phyloP scores from a whole-genome alignment of 23 tunicate species.

The Clavelina lepadiformis region DNA sequence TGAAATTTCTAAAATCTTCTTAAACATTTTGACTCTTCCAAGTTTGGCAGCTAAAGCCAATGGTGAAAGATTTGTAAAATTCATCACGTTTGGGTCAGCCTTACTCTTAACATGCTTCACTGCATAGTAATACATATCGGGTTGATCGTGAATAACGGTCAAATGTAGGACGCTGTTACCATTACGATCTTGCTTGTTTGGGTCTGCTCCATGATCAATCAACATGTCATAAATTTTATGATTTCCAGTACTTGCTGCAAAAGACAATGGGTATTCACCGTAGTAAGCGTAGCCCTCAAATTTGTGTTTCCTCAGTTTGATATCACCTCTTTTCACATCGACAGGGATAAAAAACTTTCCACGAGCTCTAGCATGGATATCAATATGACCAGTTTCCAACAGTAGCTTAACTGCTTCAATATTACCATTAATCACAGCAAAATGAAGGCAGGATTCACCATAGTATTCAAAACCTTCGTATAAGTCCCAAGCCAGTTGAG shows the following conservation, averaged over 20 bases:
- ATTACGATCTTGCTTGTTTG: conserved; percentile 33
- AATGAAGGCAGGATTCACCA: conserved; percentile 84
- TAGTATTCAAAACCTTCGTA: conserved; percentile 79
- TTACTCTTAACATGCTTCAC: conserved; percentile 27
- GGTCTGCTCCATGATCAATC: conserved; percentile 46
- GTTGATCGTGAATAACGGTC: conserved; percentile 80
- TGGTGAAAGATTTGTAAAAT: conserved; percentile 53
- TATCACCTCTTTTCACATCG: conserved; percentile 76
- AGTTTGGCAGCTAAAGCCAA: conserved; percentile 76
- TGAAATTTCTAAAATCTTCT: conserved; percentile 67
- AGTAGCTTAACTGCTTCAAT: conserved; percentile 57
- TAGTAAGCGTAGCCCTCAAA: conserved; percentile 89
- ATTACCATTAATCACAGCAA: conserved; percentile 74
- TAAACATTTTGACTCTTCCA: conserved; percentile 74
- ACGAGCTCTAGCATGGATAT: conserved; percentile 68
- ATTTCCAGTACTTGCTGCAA: conserved; percentile 86
- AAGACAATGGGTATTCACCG: conserved; percentile 87
- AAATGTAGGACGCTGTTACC: conserved; percentile 81
- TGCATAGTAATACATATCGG: conserved; percentile 85
- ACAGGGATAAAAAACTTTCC: conserved; percentile 88
- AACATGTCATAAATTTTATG: conserved; percentile 68
- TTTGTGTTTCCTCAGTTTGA: conserved; percentile 49
- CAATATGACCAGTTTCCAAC: conserved; percentile 36
- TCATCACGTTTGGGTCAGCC: conserved; percentile 42
- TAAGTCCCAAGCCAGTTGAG: conserved; percentile 66